phyloP scores from a whole-genome alignment of 30 jellyfish, hydroid and myxozoan genomes.

The Turritopsis dohrnii region DNA sequence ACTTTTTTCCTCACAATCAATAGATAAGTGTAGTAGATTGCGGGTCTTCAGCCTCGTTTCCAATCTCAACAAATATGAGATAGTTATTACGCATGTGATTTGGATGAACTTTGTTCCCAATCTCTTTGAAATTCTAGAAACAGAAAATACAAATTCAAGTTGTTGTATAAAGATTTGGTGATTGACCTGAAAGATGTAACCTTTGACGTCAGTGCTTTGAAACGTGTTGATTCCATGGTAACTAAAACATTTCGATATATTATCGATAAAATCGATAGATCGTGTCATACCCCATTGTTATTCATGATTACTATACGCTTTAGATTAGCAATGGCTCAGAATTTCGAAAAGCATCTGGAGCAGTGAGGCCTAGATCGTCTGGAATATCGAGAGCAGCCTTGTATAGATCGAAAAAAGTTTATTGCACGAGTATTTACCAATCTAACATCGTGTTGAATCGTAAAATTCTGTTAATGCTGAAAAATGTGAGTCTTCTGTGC shows the following conservation, averaged over 20 bases:
- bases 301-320: background rate
- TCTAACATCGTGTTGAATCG: conserved; percentile 33
- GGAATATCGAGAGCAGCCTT: conserved; percentile 20
- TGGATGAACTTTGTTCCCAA: no score
- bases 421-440: conserved; percentile 34
- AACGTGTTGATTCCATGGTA: background rate
- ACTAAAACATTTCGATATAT: no score
- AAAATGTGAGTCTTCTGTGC: conserved; percentile 43
- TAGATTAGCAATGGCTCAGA: background rate
- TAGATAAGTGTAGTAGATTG: no score
- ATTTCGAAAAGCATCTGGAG: background rate
- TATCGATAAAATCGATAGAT: no score
- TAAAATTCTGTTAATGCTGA: conserved; percentile 29
- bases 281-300: no score
- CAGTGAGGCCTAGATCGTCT: background rate
- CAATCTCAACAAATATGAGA: no score
- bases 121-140: conserved; percentile 48
- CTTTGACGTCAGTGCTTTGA: background rate
- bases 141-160: conserved; percentile 37
- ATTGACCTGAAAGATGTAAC: conserved; percentile 31
- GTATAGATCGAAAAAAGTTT: conserved; percentile 34
- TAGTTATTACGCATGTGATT: no score
- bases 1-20: no score
- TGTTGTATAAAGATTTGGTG: conserved; percentile 44
- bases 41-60: no score